These are phyloP conservation scores for Acronicta psi DNA, from an alignment of 2,888 invertebrate species.

Conservation along the genomic window DNA sequence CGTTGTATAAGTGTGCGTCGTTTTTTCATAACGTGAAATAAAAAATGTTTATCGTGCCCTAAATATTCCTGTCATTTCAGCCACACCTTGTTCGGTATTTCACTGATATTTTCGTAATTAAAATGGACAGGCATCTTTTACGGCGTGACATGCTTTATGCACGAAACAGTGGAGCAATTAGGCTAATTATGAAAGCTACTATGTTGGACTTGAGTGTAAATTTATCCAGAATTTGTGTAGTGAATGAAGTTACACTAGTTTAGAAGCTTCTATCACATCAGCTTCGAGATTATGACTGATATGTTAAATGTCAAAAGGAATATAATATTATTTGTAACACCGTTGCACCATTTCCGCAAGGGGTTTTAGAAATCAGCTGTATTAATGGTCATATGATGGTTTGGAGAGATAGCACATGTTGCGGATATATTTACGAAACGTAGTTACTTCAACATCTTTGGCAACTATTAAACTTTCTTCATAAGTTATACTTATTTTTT, in stretches of 20 bases:
- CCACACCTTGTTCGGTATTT: slow-evolving; percentile 59
- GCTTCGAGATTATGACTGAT: slow-evolving; percentile 6
- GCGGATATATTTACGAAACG: not conserved
- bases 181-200: slow-evolving; percentile 62
- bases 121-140: slow-evolving; percentile 76
- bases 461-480: not conserved
- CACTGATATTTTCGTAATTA: slow-evolving; percentile 75
- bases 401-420: not conserved
- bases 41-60: slow-evolving; percentile 74
- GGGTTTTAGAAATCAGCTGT: slow-evolving; percentile 2
- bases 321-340: not conserved
- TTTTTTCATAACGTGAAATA: slow-evolving; percentile 68
- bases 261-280: slow-evolving; percentile 18
- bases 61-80: slow-evolving; percentile 65
- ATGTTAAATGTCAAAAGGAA: not conserved
- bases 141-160: slow-evolving; percentile 67
- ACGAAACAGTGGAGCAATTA: slow-evolving; percentile 68
- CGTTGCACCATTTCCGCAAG: not conserved
- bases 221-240: slow-evolving; percentile 29
- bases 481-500: slow-evolving; percentile 3
- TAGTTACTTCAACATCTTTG: not conserved
- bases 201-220: slow-evolving; percentile 41
- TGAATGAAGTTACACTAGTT: slow-evolving; percentile 18
- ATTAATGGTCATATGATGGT: not conserved
- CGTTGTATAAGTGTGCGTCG: slow-evolving; percentile 50